These are phyloP conservation scores for Axinella damicornis DNA, from an alignment of 37 sponge, comb jelly and placozoan genomes.

Conservation along the genomic window DNA sequence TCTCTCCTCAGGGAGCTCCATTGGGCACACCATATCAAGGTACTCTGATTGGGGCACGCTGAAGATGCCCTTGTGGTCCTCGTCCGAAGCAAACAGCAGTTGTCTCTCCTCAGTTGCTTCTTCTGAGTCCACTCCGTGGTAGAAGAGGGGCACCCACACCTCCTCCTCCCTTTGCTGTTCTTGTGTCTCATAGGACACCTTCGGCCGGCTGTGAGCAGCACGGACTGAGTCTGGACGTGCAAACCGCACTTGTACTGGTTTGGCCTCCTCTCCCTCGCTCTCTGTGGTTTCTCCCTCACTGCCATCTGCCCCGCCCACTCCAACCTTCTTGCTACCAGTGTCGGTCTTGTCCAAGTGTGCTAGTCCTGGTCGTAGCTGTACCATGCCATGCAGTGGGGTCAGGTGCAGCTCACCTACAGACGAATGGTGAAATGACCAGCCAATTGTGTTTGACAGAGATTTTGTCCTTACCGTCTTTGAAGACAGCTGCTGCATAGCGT, in stretches of 20 bases:
- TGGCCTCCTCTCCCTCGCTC: slow-evolving; percentile 82
- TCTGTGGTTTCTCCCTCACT: slow-evolving; percentile 51
- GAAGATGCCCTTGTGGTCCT: slow-evolving; percentile 28
- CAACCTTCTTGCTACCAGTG: slow-evolving; percentile 15
- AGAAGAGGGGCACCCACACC: background rate
- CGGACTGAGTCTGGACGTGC: slow-evolving; percentile 9
- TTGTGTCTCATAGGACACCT: background rate
- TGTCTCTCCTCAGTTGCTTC: slow-evolving; percentile 19
- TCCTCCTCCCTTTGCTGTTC: background rate
- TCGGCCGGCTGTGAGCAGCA: background rate
- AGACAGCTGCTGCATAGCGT: slow-evolving; percentile 67
- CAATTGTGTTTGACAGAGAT: too few relatives aligned
- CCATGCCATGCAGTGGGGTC: slow-evolving; percentile 57
- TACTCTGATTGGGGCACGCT: slow-evolving; percentile 9
- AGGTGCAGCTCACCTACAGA: slow-evolving; percentile 74
- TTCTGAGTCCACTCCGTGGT: background rate
- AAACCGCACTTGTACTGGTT: slow-evolving; percentile 66
- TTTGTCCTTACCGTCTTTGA: slow-evolving; percentile 54
- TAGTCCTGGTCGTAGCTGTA: slow-evolving; percentile 68
- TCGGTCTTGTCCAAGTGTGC: slow-evolving; percentile 54
- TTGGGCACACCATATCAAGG: slow-evolving; percentile 50
- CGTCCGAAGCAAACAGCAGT: slow-evolving; percentile 50
- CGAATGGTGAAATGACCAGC: too few relatives aligned
- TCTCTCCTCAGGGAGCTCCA: background rate
- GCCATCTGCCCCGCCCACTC: background rate